Evolutionary conservation across 1,140 invertebrate species (phyloP).

Genomic region (Belonocnema kinseyi): DNA sequence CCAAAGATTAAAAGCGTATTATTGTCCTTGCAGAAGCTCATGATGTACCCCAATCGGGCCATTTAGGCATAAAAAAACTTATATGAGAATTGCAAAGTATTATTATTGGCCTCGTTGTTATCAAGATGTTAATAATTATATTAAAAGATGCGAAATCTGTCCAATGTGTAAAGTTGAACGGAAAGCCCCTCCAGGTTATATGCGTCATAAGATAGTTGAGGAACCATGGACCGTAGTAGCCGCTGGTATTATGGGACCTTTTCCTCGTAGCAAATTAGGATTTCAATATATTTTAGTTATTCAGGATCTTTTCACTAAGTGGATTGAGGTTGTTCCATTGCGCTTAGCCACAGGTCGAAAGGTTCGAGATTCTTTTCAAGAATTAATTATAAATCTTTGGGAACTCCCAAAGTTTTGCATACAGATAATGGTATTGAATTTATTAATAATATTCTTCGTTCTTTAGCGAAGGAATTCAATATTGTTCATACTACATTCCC

Average conservation of each 20-base stretch:
- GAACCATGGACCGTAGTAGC: no score
- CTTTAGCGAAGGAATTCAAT: neutral
- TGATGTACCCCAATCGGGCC: constrained; percentile 29
- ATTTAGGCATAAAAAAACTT: constrained; percentile 40
- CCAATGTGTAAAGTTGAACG: constrained; percentile 31
- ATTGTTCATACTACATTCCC: no score
- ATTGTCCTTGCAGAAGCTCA: constrained; percentile 37
- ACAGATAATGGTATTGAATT: neutral
- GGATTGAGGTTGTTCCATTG: neutral
- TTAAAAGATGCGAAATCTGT: constrained; percentile 21
- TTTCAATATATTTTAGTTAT: neutral
- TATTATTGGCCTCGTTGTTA: constrained; percentile 52
- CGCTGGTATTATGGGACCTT: no score
- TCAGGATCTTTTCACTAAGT: neutral
- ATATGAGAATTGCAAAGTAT: constrained; percentile 17
- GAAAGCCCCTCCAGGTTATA: neutral
- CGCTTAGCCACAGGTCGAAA: neutral
- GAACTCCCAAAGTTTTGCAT: neutral
- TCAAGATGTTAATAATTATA: constrained; percentile 34
- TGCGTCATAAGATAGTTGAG: constrained; percentile 14
- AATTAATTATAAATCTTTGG: neutral
- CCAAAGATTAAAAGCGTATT: constrained; percentile 4
- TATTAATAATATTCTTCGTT: neutral
- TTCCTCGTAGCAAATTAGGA: constrained; percentile 37
- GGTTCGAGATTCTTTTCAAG: neutral